A percentile compares a stretch with the other conserved stretches of the same genome.
Evolutionary conservation across 1,140 invertebrate species (phyloP).

Genomic region (Calycopis cecrops): DNA sequence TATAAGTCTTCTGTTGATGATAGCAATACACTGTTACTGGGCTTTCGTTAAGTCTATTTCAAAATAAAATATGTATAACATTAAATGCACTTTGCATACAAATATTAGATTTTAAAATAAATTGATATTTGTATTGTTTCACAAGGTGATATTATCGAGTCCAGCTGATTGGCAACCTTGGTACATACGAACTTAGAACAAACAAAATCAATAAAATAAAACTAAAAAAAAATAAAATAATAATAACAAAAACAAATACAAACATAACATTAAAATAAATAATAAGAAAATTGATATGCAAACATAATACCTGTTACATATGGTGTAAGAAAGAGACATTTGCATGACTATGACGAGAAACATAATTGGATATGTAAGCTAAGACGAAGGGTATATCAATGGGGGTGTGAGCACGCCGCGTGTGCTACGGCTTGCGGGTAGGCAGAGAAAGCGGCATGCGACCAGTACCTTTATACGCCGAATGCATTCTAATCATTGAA

Average conservation of each 20-base stretch:
- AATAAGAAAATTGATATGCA: slow-evolving; percentile 65
- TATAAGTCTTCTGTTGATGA: slow-evolving; percentile 36
- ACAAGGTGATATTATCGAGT: slow-evolving; percentile 54
- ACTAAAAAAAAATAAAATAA: slow-evolving; percentile 61
- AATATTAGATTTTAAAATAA: slow-evolving; percentile 66
- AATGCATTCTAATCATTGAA: slow-evolving; percentile 37
- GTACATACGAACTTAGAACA: slow-evolving; percentile 49
- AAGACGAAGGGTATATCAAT: slow-evolving; percentile 37
- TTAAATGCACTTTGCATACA: slow-evolving; percentile 69
- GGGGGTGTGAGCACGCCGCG: slow-evolving; percentile 44
- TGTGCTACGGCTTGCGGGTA: slow-evolving; percentile 42
- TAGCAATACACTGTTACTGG: slow-evolving; percentile 3
- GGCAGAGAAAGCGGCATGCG: slow-evolving; percentile 29
- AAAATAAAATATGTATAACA: slow-evolving; percentile 64
- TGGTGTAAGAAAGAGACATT: neutral
- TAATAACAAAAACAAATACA: slow-evolving; percentile 72
- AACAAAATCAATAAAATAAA: slow-evolving; percentile 52
- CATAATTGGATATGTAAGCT: slow-evolving; percentile 57
- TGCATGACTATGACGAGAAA: slow-evolving; percentile 9
- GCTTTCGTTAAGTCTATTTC: slow-evolving; percentile 33
- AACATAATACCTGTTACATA: slow-evolving; percentile 36
- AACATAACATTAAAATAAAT: slow-evolving; percentile 67
- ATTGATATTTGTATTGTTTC: slow-evolving; percentile 38
- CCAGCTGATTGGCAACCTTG: slow-evolving; percentile 34
- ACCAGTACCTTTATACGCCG: neutral